These are phyloP conservation scores for Drepana falcataria DNA, from an alignment of 2,888 invertebrate species.

Conservation along the genomic window DNA sequence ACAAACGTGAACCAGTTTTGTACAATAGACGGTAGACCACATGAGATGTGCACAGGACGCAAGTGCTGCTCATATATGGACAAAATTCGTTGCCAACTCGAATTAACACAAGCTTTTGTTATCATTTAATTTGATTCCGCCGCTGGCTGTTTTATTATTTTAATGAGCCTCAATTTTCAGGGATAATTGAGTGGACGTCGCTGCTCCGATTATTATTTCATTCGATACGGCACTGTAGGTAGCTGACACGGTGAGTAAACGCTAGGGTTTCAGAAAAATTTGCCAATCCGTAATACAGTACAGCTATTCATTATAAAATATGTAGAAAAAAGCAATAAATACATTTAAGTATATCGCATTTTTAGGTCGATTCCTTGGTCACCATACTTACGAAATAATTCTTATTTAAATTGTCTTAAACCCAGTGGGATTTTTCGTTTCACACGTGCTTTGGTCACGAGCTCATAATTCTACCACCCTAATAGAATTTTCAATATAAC, in stretches of 20 bases:
- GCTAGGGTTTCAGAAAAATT: slow-evolving; percentile 6
- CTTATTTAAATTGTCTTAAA: no score
- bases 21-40: neutral
- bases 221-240: slow-evolving; percentile 42
- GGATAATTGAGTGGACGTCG: slow-evolving; percentile 73
- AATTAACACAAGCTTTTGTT: slow-evolving; percentile 73
- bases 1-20: no score
- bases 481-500: no score
- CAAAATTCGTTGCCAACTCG: slow-evolving; percentile 51
- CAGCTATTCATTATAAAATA: no score
- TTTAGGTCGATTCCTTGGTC: no score
- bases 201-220: slow-evolving; percentile 65
- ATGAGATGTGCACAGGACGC: slow-evolving; percentile 5
- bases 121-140: slow-evolving; percentile 75
- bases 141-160: slow-evolving; percentile 76
- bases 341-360: no score
- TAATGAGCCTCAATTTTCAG: slow-evolving; percentile 76
- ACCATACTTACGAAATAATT: no score
- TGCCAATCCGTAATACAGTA: no score
- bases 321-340: no score
- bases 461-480: no score
- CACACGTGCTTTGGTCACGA: no score
- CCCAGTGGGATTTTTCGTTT: no score
- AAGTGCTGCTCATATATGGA: slow-evolving; percentile 23
- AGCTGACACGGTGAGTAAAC: slow-evolving; percentile 16